Evolutionary conservation across 1,140 invertebrate species (phyloP).

Genomic region (Scaptomyza pallida): DNA sequence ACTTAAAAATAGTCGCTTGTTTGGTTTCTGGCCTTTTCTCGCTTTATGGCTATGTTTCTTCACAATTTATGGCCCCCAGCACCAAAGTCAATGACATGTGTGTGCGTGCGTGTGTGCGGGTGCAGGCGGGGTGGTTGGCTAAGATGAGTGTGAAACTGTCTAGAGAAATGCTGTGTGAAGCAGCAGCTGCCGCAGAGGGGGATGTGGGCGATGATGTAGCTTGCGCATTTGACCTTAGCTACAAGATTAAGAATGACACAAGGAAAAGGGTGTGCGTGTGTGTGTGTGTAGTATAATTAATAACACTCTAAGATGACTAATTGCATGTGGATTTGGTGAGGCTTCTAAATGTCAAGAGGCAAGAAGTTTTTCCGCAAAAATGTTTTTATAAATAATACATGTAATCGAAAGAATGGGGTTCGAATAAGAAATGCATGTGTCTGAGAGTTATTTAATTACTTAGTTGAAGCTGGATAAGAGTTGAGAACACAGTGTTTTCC

Average conservation of each 20-base stretch:
- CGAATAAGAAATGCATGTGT: background rate
- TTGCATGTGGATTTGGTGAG: conserved; percentile 6
- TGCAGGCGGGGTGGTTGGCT: background rate
- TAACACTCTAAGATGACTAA: conserved; percentile 24
- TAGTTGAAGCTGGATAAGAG: too few relatives aligned
- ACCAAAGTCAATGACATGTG: conserved; percentile 67
- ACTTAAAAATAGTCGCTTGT: conserved; percentile 44
- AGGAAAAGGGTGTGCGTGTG: background rate
- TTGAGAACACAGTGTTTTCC: too few relatives aligned
- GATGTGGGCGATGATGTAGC: background rate
- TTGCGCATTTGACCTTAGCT: conserved; percentile 15
- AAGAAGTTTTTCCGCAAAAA: background rate
- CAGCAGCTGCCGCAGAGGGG: background rate
- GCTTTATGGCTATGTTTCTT: conserved; percentile 35
- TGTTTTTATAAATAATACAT: background rate
- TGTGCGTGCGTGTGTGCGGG: background rate
- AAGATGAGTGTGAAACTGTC: conserved; percentile 5
- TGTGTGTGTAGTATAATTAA: conserved; percentile 10
- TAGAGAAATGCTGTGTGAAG: conserved; percentile 4
- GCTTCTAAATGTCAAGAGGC: background rate
- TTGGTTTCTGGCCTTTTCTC: conserved; percentile 23
- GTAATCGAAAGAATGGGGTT: background rate
- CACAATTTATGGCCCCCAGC: conserved; percentile 38
- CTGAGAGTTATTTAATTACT: too few relatives aligned
- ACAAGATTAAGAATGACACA: background rate